A percentile compares a stretch with the other conserved stretches of the same genome.
Evolutionary conservation across 1,140 invertebrate species (phyloP).

Genomic region (Chymomyza costata): DNA sequence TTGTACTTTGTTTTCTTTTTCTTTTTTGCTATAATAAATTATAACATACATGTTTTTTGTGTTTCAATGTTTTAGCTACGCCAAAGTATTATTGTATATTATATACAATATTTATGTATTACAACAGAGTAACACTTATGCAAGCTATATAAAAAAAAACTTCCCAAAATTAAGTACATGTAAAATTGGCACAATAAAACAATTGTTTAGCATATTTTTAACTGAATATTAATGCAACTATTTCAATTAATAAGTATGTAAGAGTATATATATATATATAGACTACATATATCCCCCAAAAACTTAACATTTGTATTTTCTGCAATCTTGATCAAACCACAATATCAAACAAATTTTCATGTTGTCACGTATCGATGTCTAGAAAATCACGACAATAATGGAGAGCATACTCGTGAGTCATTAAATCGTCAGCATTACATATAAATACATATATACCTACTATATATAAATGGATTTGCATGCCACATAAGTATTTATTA

Average conservation of each 20-base stretch:
- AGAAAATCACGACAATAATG: constrained; percentile 59
- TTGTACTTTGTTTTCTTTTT: too few species aligned
- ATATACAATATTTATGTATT: too few species aligned
- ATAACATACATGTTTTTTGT: too few species aligned
- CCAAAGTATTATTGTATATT: too few species aligned
- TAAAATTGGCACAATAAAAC: constrained; percentile 11
- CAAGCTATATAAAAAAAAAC: constrained; percentile 5
- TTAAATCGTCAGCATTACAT: constrained; percentile 35
- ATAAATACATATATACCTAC: constrained; percentile 9
- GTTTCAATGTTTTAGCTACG: too few species aligned
- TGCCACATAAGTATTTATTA: too few species aligned
- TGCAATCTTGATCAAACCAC: constrained; percentile 16
- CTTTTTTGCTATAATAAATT: too few species aligned
- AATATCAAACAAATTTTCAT: too few species aligned
- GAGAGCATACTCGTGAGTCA: constrained; percentile 69
- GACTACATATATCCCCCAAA: constrained; percentile 10
- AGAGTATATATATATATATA: constrained; percentile 31
- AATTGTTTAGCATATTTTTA: constrained; percentile 45
- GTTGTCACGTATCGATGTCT: constrained; percentile 45
- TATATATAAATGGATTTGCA: constrained; percentile 18
- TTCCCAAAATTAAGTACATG: constrained; percentile 7
- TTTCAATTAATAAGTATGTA: constrained; percentile 3
- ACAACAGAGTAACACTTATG: too few species aligned
- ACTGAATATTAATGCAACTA: constrained; percentile 57
- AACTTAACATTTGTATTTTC: constrained; percentile 8